Base-by-base conservation (phyloP, 35 echinoderm and acorn worm genomes). In the Heliocidaris erythrogramma region DNA sequence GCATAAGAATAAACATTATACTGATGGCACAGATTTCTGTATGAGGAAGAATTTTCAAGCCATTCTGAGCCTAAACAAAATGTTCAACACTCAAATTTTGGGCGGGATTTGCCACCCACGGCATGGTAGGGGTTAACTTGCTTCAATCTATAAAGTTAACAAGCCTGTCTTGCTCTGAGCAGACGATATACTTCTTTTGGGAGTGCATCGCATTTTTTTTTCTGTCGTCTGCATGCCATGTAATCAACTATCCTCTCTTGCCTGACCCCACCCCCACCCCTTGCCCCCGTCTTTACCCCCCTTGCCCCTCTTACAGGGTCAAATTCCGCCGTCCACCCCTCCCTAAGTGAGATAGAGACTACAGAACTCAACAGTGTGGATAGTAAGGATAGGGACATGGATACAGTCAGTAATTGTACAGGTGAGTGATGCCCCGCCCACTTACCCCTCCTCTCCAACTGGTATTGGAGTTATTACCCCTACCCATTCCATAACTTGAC, bases 361-460 rank as follows among this genome's bases (percentile, higher is more conserved):
- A 92, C 91, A 13, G 48, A 92, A 92, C 91, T 92, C 11, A 92
- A 59, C 48, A 59, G 50, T 59, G 13, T 92, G 91, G 91, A 92
- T 49, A 78, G 65, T 78, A 92, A 92, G 91, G 91, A 92, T 30
- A 48, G 53, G 17, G 95, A 95, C 42, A 85, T 93, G 32, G 95
- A 95, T 16, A 93, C 95, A 49, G 95, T 61, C 52, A 95, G 95
- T 31, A 95, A 93, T 48, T 95, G 95, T 87, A 95, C 95, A 95
- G 95, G 95, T 95, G 49, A 85, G 48, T 78, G 65, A 78, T 27
- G 65, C 17, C 65, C 21, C 65, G 21, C 65, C 65, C 65, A 5
- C 27, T 18, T n/a, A 78, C 65, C 65, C 21, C 17, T 27, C 18
- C 35, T n/a, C 65, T 78, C 27, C 1, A 21, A 78, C 65, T 78